Evolutionary conservation across 2,113 vertebrate genomes (phyloP).

Genomic region (Terrapene triunguis): DNA sequence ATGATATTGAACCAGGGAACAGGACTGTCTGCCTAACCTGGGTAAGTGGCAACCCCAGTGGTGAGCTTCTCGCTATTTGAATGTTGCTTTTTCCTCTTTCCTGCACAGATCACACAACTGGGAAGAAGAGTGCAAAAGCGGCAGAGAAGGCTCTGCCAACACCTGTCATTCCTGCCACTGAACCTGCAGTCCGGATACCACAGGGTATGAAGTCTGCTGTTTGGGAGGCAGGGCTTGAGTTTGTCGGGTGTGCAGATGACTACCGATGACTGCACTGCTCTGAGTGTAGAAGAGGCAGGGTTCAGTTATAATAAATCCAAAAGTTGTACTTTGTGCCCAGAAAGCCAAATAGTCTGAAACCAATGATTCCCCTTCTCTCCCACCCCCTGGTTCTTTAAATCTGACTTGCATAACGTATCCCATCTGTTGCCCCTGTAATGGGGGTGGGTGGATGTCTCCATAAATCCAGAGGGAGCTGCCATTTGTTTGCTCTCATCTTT

Average conservation of each 20-base stretch:
- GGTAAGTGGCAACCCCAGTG: not conserved
- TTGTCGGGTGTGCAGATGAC: not conserved
- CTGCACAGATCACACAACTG: constrained; percentile 86
- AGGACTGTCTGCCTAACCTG: not conserved
- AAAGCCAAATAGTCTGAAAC: not conserved
- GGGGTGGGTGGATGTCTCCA: not conserved
- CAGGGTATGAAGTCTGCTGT: constrained; percentile 70
- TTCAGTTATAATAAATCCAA: not conserved
- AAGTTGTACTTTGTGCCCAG: not conserved
- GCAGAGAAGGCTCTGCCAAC: constrained; percentile 74
- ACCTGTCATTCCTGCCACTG: constrained; percentile 25
- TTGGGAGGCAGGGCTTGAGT: not conserved
- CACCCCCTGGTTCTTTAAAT: not conserved
- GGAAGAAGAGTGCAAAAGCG: constrained; percentile 82
- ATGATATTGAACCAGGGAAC: not conserved
- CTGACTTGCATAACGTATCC: not conserved
- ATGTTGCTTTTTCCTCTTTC: not conserved
- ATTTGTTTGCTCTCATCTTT: not conserved
- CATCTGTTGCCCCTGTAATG: not conserved
- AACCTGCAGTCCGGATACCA: constrained; percentile 74
- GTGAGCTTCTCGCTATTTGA: not conserved
- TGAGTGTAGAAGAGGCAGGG: no score
- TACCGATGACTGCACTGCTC: not conserved
- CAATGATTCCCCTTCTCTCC: not conserved
- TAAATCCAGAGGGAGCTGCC: not conserved